Evolutionary conservation across 2,888 invertebrate species (phyloP), one percentile per base, ranked within the genome.

Genomic region (Caenorhabditis virilis): DNA sequence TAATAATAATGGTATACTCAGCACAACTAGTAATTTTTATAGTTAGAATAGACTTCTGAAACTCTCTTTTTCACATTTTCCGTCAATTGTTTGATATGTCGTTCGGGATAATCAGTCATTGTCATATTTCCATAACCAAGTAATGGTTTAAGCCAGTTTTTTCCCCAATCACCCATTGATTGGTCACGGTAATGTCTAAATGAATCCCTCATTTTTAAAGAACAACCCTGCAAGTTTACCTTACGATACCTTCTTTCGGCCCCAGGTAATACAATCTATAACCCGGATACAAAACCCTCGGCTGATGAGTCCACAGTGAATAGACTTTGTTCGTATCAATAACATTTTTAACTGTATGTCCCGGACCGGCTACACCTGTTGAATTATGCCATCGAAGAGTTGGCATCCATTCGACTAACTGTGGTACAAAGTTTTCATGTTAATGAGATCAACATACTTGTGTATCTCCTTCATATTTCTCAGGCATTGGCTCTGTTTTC

Each of bases 371-470:
- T 18, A 41, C 38, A 4, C 16, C 47, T 6, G 56, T 53, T 13
- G 60, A 53, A 20, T 65, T 65, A 36, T 54, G 54, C 55, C 55
- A 65, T 2, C 65, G 56, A 18, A 56, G 60, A 4, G 65, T 65
- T 22, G 65, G 59, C 13, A 49, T 43, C 65, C 65, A 65, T 23
- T 59, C 55, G 30, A 38, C n/a, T 20, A 42, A 15, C 42, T 42
- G 23, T 9, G n/a, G n/a, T n/a, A n/a, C n/a, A n/a, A n/a, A n/a
- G n/a, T n/a, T n/a, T n/a, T n/a, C n/a, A n/a, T n/a, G n/a, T n/a
- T n/a, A n/a, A 22, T 23, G 7, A 23, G 11, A 4, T 6, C 2
- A 9, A 2, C 9, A 23, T 7, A 54, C 45, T 43, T 54, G 49
- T 33, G 41, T 53, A 2, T 59, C 59, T 35, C 55, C 59, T 54